Conservation (phyloP, 2,888 invertebrate species). For the Drosophila recens region DNA sequence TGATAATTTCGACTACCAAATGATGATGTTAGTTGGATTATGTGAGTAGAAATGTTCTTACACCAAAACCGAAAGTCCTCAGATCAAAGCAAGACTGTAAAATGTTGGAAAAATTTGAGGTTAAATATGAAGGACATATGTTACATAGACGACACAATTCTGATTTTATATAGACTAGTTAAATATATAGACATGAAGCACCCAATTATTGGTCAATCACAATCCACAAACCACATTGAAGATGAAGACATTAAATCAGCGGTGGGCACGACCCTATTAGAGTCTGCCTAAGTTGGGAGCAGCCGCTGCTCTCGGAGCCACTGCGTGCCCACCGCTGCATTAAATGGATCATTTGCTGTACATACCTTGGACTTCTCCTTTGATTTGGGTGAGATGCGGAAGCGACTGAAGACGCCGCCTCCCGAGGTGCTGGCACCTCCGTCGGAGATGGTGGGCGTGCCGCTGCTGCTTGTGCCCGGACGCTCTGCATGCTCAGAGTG, state of each 20-base stretch:
- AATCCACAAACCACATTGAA: slow-evolving; percentile 3
- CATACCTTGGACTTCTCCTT: slow-evolving; percentile 89
- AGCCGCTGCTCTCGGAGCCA: too few relatives aligned
- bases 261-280: too few relatives aligned
- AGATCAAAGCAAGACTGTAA: slow-evolving; percentile 88
- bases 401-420: slow-evolving; percentile 86
- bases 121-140: slow-evolving; percentile 48
- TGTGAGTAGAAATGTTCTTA: slow-evolving; percentile 74
- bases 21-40: slow-evolving; percentile 16
- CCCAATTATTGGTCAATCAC: slow-evolving; percentile 10
- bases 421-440: slow-evolving; percentile 39
- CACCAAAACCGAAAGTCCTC: slow-evolving; percentile 85
- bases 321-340: too few relatives aligned
- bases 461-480: slow-evolving; percentile 85
- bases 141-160: slow-evolving; percentile 30
- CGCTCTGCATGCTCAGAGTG: slow-evolving; percentile 89
- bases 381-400: slow-evolving; percentile 87
- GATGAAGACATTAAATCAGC: not conserved
- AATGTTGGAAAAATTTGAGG: slow-evolving; percentile 70
- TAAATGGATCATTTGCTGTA: not conserved
- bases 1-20: slow-evolving; percentile 1
- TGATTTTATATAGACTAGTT: slow-evolving; percentile 23
- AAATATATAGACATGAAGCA: slow-evolving; percentile 12
- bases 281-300: too few relatives aligned
- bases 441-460: slow-evolving; percentile 76